A percentile compares a stretch with the other conserved stretches of the same genome.
These are phyloP conservation scores for Myrmecobius fasciatus DNA, from an alignment of 2,113 vertebrate genomes.

Conservation along the genomic window DNA sequence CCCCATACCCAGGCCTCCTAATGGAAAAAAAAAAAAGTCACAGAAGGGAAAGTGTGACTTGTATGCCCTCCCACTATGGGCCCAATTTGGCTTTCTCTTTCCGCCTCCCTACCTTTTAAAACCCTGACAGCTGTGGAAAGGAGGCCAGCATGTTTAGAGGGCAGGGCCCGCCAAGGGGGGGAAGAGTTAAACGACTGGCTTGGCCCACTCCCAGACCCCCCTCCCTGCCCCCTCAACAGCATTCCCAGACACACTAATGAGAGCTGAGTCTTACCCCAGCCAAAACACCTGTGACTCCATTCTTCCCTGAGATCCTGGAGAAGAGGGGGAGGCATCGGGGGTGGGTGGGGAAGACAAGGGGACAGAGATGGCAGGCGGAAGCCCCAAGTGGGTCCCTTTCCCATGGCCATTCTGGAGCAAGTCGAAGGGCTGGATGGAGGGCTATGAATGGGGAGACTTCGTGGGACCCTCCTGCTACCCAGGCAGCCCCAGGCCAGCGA, in stretches of 20 bases:
- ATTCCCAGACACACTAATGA: constrained; percentile 13
- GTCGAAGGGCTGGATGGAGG: not conserved
- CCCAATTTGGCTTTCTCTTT: not conserved
- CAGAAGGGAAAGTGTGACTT: constrained; percentile 2
- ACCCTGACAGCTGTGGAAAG: not conserved
- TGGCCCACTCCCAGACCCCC: not conserved
- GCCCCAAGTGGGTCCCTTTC: not conserved
- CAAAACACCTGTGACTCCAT: not conserved
- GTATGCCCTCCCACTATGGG: not conserved
- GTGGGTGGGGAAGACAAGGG: not conserved
- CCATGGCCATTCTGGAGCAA: not conserved
- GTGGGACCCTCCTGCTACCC: not conserved
- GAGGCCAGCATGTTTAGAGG: not conserved
- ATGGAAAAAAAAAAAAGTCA: not conserved
- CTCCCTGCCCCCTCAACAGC: not conserved
- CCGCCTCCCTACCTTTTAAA: not conserved
- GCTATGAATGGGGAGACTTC: not conserved
- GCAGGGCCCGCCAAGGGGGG: not conserved
- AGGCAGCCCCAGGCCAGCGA: not conserved
- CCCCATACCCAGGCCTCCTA: not conserved
- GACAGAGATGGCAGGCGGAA: not conserved
- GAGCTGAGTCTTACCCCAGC: not conserved
- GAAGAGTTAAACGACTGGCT: not conserved
- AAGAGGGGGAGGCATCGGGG: not conserved
- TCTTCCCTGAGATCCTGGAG: not conserved